Evolutionary conservation across 2,113 vertebrate species (phyloP).

Genomic region (Gallinago media): DNA sequence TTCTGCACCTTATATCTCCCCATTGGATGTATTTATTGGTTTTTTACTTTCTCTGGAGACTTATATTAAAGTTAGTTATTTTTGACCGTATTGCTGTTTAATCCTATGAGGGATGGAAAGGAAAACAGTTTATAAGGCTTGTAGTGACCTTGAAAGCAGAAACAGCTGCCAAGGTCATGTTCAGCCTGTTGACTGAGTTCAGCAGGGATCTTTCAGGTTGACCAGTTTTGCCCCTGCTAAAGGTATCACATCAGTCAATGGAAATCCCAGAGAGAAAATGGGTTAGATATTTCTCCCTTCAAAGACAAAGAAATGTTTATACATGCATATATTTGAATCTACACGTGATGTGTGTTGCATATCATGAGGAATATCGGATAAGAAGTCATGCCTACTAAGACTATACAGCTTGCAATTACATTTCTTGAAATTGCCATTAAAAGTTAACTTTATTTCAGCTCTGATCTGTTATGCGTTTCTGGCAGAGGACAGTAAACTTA

Average conservation of each 20-base stretch:
- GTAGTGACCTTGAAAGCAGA: conserved; percentile 67
- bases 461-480: not conserved
- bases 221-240: not conserved
- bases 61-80: conserved; percentile 43
- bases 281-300: not conserved
- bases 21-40: conserved; percentile 3
- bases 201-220: conserved; percentile 32
- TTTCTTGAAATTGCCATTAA: not conserved
- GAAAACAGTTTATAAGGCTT: conserved; percentile 55
- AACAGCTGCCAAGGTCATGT: conserved; percentile 55
- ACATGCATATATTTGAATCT: not conserved
- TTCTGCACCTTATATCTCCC: conserved; percentile 15
- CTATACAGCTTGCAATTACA: not conserved
- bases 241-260: conserved; percentile 1
- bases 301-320: conserved; percentile 3
- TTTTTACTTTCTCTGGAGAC: conserved; percentile 33
- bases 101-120: conserved; percentile 46
- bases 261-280: conserved; percentile 24
- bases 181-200: conserved; percentile 41
- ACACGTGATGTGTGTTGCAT: not conserved
- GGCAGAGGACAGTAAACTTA: not conserved
- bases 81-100: conserved; percentile 51
- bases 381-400: not conserved
- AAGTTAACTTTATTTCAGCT: not conserved
- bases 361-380: not conserved